A percentile compares a stretch with the other conserved stretches of the same genome.
Evolutionary conservation across 2,797 vertebrate species (phyloP).

Genomic region (Salarias fasciatus): DNA sequence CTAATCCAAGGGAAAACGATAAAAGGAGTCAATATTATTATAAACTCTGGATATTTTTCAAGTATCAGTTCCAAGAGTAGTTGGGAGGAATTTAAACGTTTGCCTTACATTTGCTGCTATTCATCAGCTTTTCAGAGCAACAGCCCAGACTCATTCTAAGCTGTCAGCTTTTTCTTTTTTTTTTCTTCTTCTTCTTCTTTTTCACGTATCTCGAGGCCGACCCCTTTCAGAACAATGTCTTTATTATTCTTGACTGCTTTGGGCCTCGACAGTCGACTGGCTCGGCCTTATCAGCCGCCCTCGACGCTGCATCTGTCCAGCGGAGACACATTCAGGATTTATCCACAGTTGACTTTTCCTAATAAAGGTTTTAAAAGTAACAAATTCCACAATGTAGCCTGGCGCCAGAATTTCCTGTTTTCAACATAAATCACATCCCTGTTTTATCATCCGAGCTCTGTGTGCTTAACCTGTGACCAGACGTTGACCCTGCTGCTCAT

Average conservation of each 20-base stretch:
- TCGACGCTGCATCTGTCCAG: slow-evolving; percentile 6
- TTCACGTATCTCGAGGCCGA: not conserved
- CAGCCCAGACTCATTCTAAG: not conserved
- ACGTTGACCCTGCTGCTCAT: slow-evolving; percentile 41
- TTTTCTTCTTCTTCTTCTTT: not conserved
- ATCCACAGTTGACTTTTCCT: slow-evolving; percentile 55
- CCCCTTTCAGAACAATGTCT: slow-evolving; percentile 9
- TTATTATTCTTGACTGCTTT: slow-evolving; percentile 11
- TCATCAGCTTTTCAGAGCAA: not conserved
- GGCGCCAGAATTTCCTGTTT: slow-evolving; percentile 81
- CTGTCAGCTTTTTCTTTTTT: no score
- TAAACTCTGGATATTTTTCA: no score
- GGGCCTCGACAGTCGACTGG: slow-evolving; percentile 11
- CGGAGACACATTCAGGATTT: slow-evolving; percentile 41
- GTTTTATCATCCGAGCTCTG: slow-evolving; percentile 52
- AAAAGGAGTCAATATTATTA: no score
- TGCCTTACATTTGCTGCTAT: no score
- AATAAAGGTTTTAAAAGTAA: slow-evolving; percentile 55
- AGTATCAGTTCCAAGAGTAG: no score
- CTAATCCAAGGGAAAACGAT: no score
- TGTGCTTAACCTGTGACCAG: slow-evolving; percentile 58
- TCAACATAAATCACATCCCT: slow-evolving; percentile 58
- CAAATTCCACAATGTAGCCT: slow-evolving; percentile 63
- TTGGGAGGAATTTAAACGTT: no score
- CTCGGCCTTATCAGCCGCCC: slow-evolving; percentile 52